phyloP scores from a whole-genome alignment of 2,888 invertebrate genomes.

The Dryobota labecula region DNA sequence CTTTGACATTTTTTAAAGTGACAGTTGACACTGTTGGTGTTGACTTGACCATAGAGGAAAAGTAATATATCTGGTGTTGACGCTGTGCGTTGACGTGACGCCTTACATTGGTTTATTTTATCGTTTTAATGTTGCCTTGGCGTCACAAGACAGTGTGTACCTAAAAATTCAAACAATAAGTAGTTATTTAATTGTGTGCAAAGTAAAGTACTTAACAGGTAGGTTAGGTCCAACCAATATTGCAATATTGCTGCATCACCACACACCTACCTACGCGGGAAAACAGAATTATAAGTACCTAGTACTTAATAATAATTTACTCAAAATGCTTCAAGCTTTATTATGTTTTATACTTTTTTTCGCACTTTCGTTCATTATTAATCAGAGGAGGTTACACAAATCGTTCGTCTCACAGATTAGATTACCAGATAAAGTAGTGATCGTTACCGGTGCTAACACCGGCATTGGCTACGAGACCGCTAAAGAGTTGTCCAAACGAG shows the following conservation, averaged over 20 bases:
- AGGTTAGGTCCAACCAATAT: no score
- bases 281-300: neutral
- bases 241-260: neutral
- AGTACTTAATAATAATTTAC: neutral
- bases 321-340: slow-evolving; percentile 24
- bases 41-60: no score
- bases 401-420: slow-evolving; percentile 48
- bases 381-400: slow-evolving; percentile 62
- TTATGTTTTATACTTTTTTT: slow-evolving; percentile 24
- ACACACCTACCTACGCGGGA: neutral
- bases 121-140: neutral
- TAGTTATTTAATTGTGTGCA: neutral
- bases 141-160: neutral
- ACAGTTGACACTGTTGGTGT: no score
- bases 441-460: slow-evolving; percentile 79
- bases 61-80: no score
- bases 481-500: slow-evolving; percentile 82
- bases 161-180: neutral
- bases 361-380: slow-evolving; percentile 55
- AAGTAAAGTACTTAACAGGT: neutral
- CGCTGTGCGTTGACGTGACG: no score
- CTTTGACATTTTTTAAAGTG: neutral
- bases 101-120: neutral
- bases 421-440: slow-evolving; percentile 76
- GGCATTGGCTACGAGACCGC: slow-evolving; percentile 80